Base-by-base conservation (phyloP, 2,113 vertebrate species). In the Prietella phreatophila region DNA sequence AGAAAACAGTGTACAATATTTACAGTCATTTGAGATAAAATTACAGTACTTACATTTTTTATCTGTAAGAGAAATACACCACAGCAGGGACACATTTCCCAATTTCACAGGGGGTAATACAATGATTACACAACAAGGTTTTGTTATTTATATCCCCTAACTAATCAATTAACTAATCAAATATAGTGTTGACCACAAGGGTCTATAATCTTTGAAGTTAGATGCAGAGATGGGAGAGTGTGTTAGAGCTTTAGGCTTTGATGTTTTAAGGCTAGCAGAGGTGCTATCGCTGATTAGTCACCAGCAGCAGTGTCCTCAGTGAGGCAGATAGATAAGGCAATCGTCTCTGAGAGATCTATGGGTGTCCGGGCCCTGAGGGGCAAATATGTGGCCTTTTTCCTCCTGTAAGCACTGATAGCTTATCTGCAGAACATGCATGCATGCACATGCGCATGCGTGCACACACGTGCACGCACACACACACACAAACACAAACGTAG, bases 341-440 rank as follows among this genome's bases (percentile, higher is more conserved):
- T 81, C 50, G 39, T 84, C 87, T 80, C 33, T 22, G 53, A 55
- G 63, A 88, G 87, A 88, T 88, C 85, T 82, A 86, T 86, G 81
- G 87, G 36, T 84, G 27, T 67, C 63, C 15, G 47, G 50, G 71
- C 73, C 36, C 75, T 33, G 55, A 55, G 25, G 84, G 65, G 75
- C 82, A 76, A 86, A 90, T 76, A 58, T 82, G 65, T 47, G 53
- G 65, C 83, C n/a, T 8, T 71, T n/a, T 81, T 61, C 67, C 67
- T 61, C 65, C 86, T 75, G 65, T 69, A 61, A 81, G 50, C 25
- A 1, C 50, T 58, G 89, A 86, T 88, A 88, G 80, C 89, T 88
- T 90, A 88, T 90, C 89, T 61, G 56, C 47, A 82, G 11, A 81
- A 75, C 55, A 69, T 50, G 20, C 60, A 69, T 30, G 15, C 83